Evolutionary conservation across 2,797 vertebrate genomes (phyloP).

Genomic region (Linurgus olivaceus): DNA sequence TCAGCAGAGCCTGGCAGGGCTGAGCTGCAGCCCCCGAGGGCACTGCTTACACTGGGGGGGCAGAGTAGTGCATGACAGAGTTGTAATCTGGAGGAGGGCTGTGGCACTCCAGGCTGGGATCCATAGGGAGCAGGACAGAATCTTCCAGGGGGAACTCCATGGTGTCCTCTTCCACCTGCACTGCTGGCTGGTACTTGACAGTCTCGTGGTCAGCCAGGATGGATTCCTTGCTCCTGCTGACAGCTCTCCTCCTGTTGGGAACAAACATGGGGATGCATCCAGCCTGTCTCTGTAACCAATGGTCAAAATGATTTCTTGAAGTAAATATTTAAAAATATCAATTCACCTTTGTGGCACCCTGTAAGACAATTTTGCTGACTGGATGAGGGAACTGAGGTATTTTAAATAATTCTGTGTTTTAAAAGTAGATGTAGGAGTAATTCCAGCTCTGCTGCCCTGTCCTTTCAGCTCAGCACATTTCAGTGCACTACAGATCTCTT

Average conservation of each 20-base stretch:
- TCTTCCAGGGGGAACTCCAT: constrained; percentile 87
- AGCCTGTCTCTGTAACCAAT: neutral
- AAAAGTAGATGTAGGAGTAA: neutral
- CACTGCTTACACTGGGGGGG: constrained; percentile 81
- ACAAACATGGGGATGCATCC: neutral
- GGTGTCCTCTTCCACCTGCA: constrained; percentile 71
- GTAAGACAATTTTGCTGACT: neutral
- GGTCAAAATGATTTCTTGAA: neutral
- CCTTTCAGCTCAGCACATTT: neutral
- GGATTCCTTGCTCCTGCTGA: constrained; percentile 90
- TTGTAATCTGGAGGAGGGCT: constrained; percentile 94
- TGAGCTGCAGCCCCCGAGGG: neutral
- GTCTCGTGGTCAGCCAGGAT: constrained; percentile 79
- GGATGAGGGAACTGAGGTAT: neutral
- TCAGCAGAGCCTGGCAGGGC: neutral
- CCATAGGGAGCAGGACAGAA: constrained; percentile 79
- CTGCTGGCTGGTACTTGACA: constrained; percentile 73
- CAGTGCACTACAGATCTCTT: neutral
- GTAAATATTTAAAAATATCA: neutral
- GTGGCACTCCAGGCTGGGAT: constrained; percentile 87
- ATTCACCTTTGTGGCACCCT: neutral
- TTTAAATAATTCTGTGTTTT: neutral
- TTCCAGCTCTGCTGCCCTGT: neutral
- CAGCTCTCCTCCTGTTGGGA: constrained; percentile 81
- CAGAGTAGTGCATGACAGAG: constrained; percentile 89